Evolutionary conservation across 1,140 invertebrate species (phyloP), one percentile per base, ranked within the genome.

Genomic region (Chelonus insularis): DNA sequence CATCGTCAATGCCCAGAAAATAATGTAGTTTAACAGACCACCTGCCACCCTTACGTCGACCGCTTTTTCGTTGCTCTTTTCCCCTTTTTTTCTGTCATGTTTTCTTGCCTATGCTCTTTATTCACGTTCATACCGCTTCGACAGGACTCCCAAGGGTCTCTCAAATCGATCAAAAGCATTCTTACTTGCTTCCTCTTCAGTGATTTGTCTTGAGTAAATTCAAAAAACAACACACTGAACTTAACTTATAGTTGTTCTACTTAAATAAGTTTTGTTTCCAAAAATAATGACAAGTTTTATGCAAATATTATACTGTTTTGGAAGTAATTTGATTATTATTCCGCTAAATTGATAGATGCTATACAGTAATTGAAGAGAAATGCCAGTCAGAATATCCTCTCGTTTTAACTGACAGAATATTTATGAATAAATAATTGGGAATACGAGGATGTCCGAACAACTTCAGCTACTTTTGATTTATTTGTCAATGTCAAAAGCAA

Each of bases 401-500:
- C 47, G 11, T 23, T 50, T 25, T 9, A 50, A 12, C 20, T 23
- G 21, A 50, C 47, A 25, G 21, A 11, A 50, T 50, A 50, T 25
- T 50, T 50, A 50, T 50, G 47, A 23, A 50, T 50, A 50, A 50
- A 50, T 50, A n/a, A 50, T 50, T 50, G 20, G 2, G 29, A 25
- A 23, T 12, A 23, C 11, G 20, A 50, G 21, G n/a, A 29, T 9
- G 11, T 9, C 21, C 4, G 18, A 9, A 6, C 43, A 18, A 45
- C 18, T 45, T 16, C 43, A 8, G 14, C 43, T 21, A 45, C 11
- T 16, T 21, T 21, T 11, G 8, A 52, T 52, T 9, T 29, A 34
- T 52, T 52, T 52, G 50, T 55, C 52, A 55, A 16, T 23, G 50
- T 52, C 32, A 52, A 36, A 36, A 25, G 56, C 43, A 48, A 58